Conservation (phyloP, 2,797 vertebrate genomes). For the Kryptolebias ocellatus region DNA sequence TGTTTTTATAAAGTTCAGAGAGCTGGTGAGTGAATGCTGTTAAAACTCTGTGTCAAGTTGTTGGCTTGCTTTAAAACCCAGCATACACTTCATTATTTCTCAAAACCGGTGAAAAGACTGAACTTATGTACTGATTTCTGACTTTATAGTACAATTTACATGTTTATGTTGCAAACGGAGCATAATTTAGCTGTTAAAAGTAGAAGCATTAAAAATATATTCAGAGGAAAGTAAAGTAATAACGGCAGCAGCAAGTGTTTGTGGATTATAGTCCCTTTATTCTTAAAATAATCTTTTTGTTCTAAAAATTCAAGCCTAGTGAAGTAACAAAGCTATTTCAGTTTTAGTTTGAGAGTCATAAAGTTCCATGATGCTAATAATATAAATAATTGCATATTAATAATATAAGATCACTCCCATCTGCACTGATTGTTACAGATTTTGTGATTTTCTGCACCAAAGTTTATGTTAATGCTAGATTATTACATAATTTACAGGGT, state of each 20-base stretch:
- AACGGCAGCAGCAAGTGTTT: not conserved
- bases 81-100: not conserved
- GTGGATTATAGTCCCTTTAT: too few species aligned
- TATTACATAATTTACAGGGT: too few species aligned
- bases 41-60: not conserved
- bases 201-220: not conserved
- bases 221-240: not conserved
- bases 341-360: too few species aligned
- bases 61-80: not conserved
- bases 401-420: too few species aligned
- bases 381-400: too few species aligned
- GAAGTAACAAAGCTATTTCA: too few species aligned
- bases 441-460: too few species aligned
- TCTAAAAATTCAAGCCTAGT: too few species aligned
- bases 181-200: not conserved
- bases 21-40: slow-evolving; percentile 5
- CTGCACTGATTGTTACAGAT: too few species aligned
- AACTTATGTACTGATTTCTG: not conserved
- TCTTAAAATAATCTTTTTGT: too few species aligned
- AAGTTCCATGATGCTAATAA: too few species aligned
- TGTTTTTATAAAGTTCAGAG: slow-evolving; percentile 52
- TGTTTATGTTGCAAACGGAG: not conserved
- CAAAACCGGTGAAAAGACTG: not conserved
- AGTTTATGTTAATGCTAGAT: too few species aligned
- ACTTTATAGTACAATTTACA: not conserved